These are phyloP conservation scores for Eugnorisma glareosa DNA, from an alignment of 2,888 invertebrate genomes.

Conservation along the genomic window DNA sequence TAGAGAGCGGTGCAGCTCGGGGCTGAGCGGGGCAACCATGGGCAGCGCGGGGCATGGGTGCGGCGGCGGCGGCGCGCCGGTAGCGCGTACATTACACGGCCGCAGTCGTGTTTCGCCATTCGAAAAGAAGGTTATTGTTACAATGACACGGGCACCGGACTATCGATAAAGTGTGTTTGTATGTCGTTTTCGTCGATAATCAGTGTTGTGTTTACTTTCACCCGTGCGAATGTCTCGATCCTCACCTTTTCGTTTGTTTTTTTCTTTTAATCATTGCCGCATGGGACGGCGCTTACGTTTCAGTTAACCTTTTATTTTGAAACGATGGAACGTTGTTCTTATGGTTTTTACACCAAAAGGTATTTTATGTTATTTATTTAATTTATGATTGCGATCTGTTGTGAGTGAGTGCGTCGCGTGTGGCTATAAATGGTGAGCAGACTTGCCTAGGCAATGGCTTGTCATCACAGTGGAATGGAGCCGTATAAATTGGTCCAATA, in stretches of 20 bases:
- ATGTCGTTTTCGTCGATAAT: slow-evolving; percentile 90
- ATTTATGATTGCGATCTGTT: slow-evolving; percentile 86
- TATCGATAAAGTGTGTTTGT: slow-evolving; percentile 91
- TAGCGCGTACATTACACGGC: slow-evolving; percentile 75
- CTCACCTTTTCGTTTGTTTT: slow-evolving; percentile 88
- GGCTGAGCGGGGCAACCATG: slow-evolving; percentile 65
- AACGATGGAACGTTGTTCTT: slow-evolving; percentile 95
- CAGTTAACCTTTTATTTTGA: slow-evolving; percentile 91
- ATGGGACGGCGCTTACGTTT: slow-evolving; percentile 90
- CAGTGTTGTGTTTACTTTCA: slow-evolving; percentile 91
- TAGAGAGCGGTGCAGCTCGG: slow-evolving; percentile 76
- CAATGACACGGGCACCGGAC: slow-evolving; percentile 88
- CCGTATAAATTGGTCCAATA: slow-evolving; percentile 63
- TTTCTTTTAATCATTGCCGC: slow-evolving; percentile 88
- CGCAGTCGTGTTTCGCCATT: slow-evolving; percentile 88
- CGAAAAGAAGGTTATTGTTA: slow-evolving; percentile 89
- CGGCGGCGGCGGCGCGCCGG: slow-evolving; percentile 78
- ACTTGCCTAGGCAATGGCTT: slow-evolving; percentile 58
- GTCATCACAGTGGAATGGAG: slow-evolving; percentile 67
- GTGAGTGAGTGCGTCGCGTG: slow-evolving; percentile 87
- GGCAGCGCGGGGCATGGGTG: slow-evolving; percentile 81
- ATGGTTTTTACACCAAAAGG: slow-evolving; percentile 95
- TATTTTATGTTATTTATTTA: slow-evolving; percentile 92
- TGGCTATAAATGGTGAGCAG: slow-evolving; percentile 77
- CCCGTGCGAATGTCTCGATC: slow-evolving; percentile 90